Evolutionary conservation across 2,797 vertebrate species (phyloP), one percentile per base, ranked within the genome.

Genomic region (Threskiornis aethiopicus): DNA sequence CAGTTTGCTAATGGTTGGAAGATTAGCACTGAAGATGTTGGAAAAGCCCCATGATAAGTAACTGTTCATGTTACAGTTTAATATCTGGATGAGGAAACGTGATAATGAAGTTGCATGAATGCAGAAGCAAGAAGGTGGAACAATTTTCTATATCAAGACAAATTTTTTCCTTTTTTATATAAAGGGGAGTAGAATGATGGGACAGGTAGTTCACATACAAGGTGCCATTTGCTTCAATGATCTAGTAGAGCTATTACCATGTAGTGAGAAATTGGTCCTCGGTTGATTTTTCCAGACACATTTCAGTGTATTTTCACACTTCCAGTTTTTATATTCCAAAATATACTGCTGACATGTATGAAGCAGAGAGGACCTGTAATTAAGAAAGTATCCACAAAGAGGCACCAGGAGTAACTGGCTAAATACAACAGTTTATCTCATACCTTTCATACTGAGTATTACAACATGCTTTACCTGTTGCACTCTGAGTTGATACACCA

Each of bases 1-100:
- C 97, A 99, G 99, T 98, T 96, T 99, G 90, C 96, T 99, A 96
- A 99, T 99, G 99, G 96, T 99, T 92, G 99, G 98, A 95, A 99
- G 99, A 97, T 98, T 99, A 80, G 98, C 99, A 67, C 12, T 99
- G 76, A 98, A 98, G 28, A 93, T 99, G 97, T 78, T 99, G 47
- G 98, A 98, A 96, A 99, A 99, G 94, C 98, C 99, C 6, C 98
- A 98, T 3, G 75, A 98, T 20, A 97, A 99, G 61, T 98, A 96
- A 98, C 95, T 79, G 49, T 46, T 78, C 26, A 11, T 84, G 71
- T 77, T 67, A 15, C 46, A 42, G 22, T 28, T 70, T 67, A 83
- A 4, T 28, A 87, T 84, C 72, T 93, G 91, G 49, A 55, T 64
- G 76, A 93, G 72, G 33, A 93, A 64, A 75, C 35, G 31, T 70